A percentile compares a stretch with the other conserved stretches of the same genome.
phyloP scores from a whole-genome alignment of 1,140 invertebrate genomes.

The Drosophila quadrilineata region DNA sequence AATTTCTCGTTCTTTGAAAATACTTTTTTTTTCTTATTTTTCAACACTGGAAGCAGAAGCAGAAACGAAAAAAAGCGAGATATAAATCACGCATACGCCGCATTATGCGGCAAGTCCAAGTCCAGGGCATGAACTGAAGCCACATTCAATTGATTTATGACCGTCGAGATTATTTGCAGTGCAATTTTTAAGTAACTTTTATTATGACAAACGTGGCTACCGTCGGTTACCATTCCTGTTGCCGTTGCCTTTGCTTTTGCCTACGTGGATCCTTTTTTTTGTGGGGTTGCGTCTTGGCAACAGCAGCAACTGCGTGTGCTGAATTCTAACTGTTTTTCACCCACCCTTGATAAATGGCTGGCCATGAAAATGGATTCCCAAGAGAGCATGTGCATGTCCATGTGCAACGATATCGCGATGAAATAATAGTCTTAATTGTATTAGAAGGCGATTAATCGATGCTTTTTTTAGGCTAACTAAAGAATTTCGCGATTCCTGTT shows the following conservation, averaged over 20 bases:
- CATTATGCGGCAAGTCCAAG: conserved; percentile 2
- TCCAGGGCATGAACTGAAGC: neutral
- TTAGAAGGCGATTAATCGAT: too few species aligned
- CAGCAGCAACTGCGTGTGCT: conserved; percentile 3
- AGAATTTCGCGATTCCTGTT: too few species aligned
- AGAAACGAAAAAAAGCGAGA: too few species aligned
- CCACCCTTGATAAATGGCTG: conserved; percentile 13
- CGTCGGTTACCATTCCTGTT: too few species aligned
- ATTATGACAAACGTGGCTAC: conserved; percentile 42
- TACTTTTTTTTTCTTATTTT: conserved; percentile 17
- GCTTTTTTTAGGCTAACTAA: too few species aligned
- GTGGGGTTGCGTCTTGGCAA: neutral
- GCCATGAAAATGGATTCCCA: conserved; percentile 13
- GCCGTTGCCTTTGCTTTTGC: conserved; percentile 9
- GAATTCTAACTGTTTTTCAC: neutral
- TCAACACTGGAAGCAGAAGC: neutral
- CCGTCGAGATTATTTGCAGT: conserved; percentile 21
- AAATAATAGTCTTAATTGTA: too few species aligned
- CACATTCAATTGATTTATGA: conserved; percentile 37
- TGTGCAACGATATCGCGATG: too few species aligned
- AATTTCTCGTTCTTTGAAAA: too few species aligned
- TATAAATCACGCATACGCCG: conserved; percentile 50
- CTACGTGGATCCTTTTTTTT: conserved; percentile 13
- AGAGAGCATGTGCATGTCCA: too few species aligned
- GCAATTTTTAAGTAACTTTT: conserved; percentile 40